Conservation (phyloP, 2,797 vertebrate species). For the Sebastes reedi region DNA sequence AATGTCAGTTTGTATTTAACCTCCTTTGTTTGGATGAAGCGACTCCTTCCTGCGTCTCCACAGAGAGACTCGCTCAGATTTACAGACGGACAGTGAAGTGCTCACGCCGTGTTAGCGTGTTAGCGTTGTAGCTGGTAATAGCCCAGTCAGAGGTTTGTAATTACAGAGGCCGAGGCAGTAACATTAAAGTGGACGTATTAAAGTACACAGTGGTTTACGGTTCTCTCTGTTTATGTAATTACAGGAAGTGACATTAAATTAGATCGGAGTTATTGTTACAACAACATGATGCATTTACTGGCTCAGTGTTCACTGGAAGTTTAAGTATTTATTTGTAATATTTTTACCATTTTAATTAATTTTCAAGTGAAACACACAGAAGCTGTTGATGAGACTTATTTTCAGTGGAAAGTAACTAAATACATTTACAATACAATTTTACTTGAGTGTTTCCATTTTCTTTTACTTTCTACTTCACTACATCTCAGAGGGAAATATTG, state of each 20-base stretch:
- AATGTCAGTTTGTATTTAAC: not conserved
- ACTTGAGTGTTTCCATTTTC: no score
- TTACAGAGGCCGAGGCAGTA: constrained; percentile 36
- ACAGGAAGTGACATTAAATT: constrained; percentile 51
- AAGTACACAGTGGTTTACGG: constrained; percentile 7
- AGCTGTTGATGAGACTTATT: rapidly evolving
- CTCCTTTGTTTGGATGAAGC: not conserved
- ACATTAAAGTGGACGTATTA: constrained; percentile 26
- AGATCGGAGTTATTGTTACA: not conserved
- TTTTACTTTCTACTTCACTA: rapidly evolving
- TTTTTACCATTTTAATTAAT: not conserved
- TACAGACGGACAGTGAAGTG: constrained; percentile 14
- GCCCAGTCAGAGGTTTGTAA: constrained; percentile 25
- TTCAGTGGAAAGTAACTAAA: not conserved
- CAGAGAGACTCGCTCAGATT: not conserved
- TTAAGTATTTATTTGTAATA: no score
- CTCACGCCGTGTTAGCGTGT: not conserved
- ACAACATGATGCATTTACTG: not conserved
- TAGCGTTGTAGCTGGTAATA: constrained; percentile 27
- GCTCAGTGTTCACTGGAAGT: not conserved
- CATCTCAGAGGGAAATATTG: not conserved
- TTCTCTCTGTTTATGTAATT: constrained; percentile 42
- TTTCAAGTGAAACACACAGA: not conserved
- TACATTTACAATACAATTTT: rapidly evolving
- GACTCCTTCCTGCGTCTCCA: not conserved